Conservation (phyloP, 2,888 invertebrate genomes). For the Heliconius hortense region DNA sequence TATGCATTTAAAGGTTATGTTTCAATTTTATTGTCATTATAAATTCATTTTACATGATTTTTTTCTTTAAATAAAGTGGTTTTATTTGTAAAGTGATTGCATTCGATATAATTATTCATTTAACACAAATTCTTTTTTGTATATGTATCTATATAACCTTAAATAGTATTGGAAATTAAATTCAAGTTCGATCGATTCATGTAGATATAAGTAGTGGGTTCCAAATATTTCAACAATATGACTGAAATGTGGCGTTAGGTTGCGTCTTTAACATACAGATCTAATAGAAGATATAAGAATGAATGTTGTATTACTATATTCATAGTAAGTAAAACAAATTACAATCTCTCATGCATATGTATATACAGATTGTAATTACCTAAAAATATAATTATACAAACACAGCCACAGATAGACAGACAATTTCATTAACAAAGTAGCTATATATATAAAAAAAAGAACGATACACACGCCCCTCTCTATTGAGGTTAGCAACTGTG, state of each 20-base stretch:
- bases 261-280: no score
- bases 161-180: background rate
- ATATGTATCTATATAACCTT: no score
- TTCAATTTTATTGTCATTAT: constrained; percentile 5
- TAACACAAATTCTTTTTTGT: background rate
- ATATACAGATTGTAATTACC: background rate
- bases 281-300: no score
- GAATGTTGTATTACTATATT: no score
- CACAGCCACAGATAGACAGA: constrained; percentile 3
- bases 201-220: no score
- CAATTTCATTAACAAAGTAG: constrained; percentile 26
- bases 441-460: constrained; percentile 23
- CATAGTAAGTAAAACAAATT: background rate
- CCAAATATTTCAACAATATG: no score
- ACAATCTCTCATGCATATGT: background rate
- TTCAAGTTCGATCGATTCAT: background rate
- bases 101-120: background rate
- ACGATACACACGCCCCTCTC: constrained; percentile 55
- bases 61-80: background rate
- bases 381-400: background rate
- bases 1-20: constrained; percentile 33
- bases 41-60: background rate
- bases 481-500: constrained; percentile 73
- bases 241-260: no score
- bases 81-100: background rate